These are phyloP conservation scores for Hermaeophaga mercurialis DNA, from an alignment of 2,888 invertebrate species.

Conservation along the genomic window DNA sequence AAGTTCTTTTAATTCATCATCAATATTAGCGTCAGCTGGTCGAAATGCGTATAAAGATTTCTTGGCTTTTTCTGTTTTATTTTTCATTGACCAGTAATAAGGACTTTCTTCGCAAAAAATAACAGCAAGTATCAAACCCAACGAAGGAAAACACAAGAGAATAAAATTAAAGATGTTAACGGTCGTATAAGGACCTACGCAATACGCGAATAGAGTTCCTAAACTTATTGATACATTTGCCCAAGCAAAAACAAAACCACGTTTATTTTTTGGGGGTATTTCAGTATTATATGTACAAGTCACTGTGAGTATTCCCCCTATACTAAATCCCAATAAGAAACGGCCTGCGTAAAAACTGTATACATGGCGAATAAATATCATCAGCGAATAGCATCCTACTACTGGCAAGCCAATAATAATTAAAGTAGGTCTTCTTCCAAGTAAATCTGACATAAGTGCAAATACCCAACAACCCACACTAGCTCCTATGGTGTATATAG, in stretches of 20 bases:
- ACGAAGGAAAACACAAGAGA: background rate
- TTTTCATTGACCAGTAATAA: slow-evolving; percentile 67
- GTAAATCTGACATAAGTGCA: slow-evolving; percentile 66
- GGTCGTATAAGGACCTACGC: background rate
- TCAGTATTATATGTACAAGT: background rate
- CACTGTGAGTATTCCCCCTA: background rate
- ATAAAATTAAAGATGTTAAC: background rate
- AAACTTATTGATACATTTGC: background rate
- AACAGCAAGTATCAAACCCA: background rate
- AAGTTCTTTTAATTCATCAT: slow-evolving; percentile 18
- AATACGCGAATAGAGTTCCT: background rate
- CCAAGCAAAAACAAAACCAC: background rate
- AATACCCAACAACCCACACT: slow-evolving; percentile 69
- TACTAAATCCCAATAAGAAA: background rate
- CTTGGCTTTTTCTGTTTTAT: slow-evolving; percentile 66
- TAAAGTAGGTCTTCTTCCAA: slow-evolving; percentile 62
- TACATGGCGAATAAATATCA: background rate
- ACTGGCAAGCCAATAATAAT: background rate
- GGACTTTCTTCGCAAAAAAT: slow-evolving; percentile 68
- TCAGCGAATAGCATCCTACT: background rate
- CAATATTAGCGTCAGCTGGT: background rate
- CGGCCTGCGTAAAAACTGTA: background rate
- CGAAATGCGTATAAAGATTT: slow-evolving; percentile 59
- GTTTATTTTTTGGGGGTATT: background rate
- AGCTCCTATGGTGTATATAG: slow-evolving; percentile 58